Evolutionary conservation across 2,113 vertebrate species (phyloP).

Genomic region (Varanus salvator): DNA sequence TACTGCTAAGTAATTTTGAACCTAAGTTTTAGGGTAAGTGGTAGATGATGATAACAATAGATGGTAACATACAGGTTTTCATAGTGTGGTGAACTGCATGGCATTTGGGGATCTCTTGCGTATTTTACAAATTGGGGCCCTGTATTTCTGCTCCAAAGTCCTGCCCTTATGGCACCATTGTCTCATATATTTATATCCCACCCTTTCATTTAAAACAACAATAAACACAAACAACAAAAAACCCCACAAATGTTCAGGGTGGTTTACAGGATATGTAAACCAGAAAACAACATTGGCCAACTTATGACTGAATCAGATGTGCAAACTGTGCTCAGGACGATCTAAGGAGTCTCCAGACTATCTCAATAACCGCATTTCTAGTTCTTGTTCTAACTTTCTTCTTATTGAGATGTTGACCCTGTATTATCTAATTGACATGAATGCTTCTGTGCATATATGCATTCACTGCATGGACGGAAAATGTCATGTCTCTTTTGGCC

Average conservation of each 20-base stretch:
- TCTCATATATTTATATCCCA: background rate
- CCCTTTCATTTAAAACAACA: background rate
- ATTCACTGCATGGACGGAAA: background rate
- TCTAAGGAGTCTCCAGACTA: background rate
- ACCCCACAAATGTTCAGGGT: background rate
- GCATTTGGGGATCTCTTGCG: background rate
- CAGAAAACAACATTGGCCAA: background rate
- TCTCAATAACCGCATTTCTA: background rate
- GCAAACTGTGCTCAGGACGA: background rate
- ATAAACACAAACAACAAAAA: background rate
- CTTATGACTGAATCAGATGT: background rate
- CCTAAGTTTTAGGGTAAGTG: no score
- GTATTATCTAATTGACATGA: background rate
- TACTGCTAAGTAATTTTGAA: no score
- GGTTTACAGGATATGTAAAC: background rate
- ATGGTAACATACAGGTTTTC: background rate
- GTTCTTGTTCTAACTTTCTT: background rate
- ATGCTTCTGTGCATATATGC: background rate
- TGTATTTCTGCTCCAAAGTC: background rate
- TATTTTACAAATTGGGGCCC: background rate
- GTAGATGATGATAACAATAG: no score
- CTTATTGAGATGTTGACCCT: background rate
- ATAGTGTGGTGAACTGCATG: background rate
- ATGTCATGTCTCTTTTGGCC: background rate
- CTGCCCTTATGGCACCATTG: background rate